phyloP scores from a whole-genome alignment of 2,797 vertebrate genomes.

The Bradypodion pumilum region DNA sequence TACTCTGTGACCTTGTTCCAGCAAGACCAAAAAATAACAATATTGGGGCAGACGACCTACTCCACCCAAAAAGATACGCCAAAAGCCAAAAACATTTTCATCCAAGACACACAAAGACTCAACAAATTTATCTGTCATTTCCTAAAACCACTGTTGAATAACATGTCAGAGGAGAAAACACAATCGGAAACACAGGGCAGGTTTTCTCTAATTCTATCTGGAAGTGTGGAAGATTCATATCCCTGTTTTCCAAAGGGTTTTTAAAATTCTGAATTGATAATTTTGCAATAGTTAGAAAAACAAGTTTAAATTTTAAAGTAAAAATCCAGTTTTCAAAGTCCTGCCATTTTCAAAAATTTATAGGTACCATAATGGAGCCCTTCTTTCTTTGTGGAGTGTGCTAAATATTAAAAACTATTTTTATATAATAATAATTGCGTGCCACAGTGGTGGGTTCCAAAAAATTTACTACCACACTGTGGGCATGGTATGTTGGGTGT shows the following conservation, averaged over 20 bases:
- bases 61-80: slow-evolving; percentile 2
- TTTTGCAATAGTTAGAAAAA: slow-evolving; percentile 11
- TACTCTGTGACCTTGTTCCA: slow-evolving; percentile 8
- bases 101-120: not conserved
- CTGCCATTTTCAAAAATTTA: not conserved
- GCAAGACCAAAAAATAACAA: slow-evolving; percentile 1
- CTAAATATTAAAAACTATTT: not conserved
- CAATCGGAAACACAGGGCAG: not conserved
- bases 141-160: not conserved
- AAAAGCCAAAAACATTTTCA: slow-evolving; percentile 4
- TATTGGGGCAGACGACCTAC: not conserved
- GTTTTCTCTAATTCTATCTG: slow-evolving; percentile 1
- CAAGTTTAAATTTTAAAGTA: not conserved
- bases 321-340: not conserved
- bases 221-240: not conserved
- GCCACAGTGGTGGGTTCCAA: too few species aligned
- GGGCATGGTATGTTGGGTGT: too few species aligned
- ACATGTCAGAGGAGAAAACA: not conserved
- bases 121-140: not conserved
- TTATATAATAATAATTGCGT: not conserved
- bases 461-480: too few species aligned
- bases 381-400: not conserved
- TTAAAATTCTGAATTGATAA: not conserved
- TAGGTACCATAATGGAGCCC: not conserved
- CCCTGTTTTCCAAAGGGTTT: slow-evolving; percentile 1